Evolutionary conservation across 2,797 vertebrate species (phyloP).

Genomic region (Clarias platycephalus): DNA sequence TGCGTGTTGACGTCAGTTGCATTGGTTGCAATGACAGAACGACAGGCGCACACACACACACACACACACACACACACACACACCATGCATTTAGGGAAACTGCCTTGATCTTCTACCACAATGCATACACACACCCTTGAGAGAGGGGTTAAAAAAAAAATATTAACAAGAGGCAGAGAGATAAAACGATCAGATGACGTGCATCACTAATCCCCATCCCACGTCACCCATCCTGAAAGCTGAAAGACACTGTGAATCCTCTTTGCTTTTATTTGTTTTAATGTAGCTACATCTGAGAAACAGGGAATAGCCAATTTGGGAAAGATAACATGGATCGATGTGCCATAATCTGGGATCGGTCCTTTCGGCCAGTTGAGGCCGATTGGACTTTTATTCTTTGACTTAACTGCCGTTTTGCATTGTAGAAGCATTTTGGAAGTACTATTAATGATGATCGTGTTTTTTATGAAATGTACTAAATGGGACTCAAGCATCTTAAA

Average conservation of each 20-base stretch:
- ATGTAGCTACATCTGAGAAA: slow-evolving; percentile 45
- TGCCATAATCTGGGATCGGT: slow-evolving; percentile 44
- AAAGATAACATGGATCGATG: slow-evolving; percentile 31
- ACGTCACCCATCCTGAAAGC: slow-evolving; percentile 56
- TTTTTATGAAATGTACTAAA: slow-evolving; percentile 32
- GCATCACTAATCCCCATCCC: slow-evolving; percentile 42
- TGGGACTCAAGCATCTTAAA: slow-evolving; percentile 46
- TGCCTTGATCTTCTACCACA: slow-evolving; percentile 32
- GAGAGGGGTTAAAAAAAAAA: neutral
- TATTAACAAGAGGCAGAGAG: neutral
- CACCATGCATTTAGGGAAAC: slow-evolving; percentile 35
- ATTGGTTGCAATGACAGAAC: slow-evolving; percentile 61
- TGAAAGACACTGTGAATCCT: slow-evolving; percentile 76
- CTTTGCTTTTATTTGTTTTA: slow-evolving; percentile 57
- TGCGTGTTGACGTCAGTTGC: slow-evolving; percentile 56
- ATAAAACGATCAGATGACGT: slow-evolving; percentile 9
- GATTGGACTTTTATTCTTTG: slow-evolving; percentile 16
- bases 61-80: slow-evolving; percentile 50
- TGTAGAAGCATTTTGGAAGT: slow-evolving; percentile 36
- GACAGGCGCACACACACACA: slow-evolving; percentile 62
- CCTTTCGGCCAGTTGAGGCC: slow-evolving; percentile 26
- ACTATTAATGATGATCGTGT: slow-evolving; percentile 43
- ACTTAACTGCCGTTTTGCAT: slow-evolving; percentile 55
- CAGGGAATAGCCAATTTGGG: slow-evolving; percentile 27
- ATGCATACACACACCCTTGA: slow-evolving; percentile 42